Base-by-base conservation (phyloP, 2,888 invertebrate genomes). In the Pegoplata infirma region DNA sequence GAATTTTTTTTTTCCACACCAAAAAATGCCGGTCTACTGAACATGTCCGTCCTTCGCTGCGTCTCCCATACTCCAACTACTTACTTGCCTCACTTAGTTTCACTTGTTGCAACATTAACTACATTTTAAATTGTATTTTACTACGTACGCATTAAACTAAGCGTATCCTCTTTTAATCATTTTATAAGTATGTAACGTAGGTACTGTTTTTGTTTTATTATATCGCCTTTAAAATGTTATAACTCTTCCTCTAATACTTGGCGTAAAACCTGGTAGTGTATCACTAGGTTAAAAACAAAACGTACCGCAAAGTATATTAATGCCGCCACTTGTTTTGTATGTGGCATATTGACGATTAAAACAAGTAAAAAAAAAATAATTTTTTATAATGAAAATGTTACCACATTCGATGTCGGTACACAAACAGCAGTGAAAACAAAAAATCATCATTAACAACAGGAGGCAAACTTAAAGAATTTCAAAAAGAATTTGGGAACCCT, bases 101-200 rank as follows among this genome's bases (percentile, higher is more conserved):
- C 68, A 78, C 66, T 74, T 69, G 46, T 46, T 74, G 46, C 51
- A 61, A 40, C 12, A 8, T 49, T 63, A 47, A 61, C 46, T 46
- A 47, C 59, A 61, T 61, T 28, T 61, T 61, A 61, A 61, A 61
- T 61, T 61, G 47, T 21, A 61, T 61, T 61, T 28, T 28, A 47
- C 16, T 36, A 16, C 47, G 36, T 23, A n/a, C 23, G 53, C 46
- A 64, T 64, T 59, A 59, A 66, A 49, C 47, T 32, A 69, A 74
- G 74, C 78, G 69, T 74, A 74, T 71, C 74, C 74, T 66, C 78
- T 66, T 64, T 74, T 74, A 74, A 79, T 79, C 69, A 74, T 74
- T 71, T 74, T 49, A 25, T 69, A 74, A 74, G 44, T 69, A 59
- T 53, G 67, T 59, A 46, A n/a, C n/a, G n/a, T n/a, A n/a, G n/a